Conservation (phyloP, 2,113 vertebrate genomes). For the Melanostigma gelatinosum region DNA sequence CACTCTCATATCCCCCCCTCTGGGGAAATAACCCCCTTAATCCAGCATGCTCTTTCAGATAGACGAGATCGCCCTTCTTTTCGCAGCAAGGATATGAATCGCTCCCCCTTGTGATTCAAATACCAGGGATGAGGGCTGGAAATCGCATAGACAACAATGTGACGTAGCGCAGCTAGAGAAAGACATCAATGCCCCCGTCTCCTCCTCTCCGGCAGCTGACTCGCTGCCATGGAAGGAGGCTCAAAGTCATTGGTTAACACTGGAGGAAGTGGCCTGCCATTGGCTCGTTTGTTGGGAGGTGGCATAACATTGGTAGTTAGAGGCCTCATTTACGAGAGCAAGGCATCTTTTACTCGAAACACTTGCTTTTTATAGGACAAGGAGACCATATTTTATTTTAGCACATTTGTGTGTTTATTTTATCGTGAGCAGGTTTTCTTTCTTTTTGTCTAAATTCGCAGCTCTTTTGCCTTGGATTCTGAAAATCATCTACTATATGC, state of each 20-base stretch:
- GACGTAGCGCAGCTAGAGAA: conserved; percentile 69
- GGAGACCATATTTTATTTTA: background rate
- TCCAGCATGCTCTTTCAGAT: conserved; percentile 92
- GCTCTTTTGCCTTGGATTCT: conserved; percentile 14
- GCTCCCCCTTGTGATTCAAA: conserved; percentile 87
- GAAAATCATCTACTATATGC: conserved; percentile 38
- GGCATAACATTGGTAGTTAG: conserved; percentile 42
- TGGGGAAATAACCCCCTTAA: conserved; percentile 97
- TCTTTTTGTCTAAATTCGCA: conserved; percentile 1
- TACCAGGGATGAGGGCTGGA: conserved; percentile 74
- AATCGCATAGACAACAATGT: conserved; percentile 77
- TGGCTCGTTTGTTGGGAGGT: conserved; percentile 72
- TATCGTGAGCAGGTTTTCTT: background rate
- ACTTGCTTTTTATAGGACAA: background rate
- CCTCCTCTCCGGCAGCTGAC: conserved; percentile 64
- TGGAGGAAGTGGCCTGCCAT: conserved; percentile 64
- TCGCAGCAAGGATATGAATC: conserved; percentile 90
- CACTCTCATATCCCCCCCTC: conserved; percentile 85
- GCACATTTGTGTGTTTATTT: conserved; percentile 13
- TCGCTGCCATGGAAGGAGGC: conserved; percentile 48
- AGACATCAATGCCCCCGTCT: conserved; percentile 73
- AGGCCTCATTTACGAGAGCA: conserved; percentile 24
- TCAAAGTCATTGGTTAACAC: conserved; percentile 69
- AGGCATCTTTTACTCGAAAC: conserved; percentile 33
- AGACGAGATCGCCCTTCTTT: conserved; percentile 89